Evolutionary conservation across 2,797 vertebrate genomes (phyloP), one percentile per base, ranked within the genome.

Genomic region (Crenichthys baileyi): DNA sequence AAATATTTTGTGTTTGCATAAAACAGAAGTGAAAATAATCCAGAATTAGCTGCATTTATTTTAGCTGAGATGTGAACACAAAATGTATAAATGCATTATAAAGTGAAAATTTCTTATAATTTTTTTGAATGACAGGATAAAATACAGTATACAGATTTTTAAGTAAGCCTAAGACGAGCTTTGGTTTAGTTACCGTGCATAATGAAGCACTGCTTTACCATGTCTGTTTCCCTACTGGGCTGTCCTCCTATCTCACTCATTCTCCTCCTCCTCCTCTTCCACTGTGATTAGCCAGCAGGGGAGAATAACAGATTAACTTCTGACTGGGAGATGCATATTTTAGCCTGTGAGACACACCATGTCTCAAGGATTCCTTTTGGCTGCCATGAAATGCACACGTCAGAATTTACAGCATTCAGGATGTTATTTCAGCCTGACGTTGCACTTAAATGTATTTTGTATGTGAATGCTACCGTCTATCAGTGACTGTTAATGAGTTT

Each of bases 231-330:
- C 77, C 73, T 41, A 72, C 55, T 75, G 16, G n/a, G 29, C 9
- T 60, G 39, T 58, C 51, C 80, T 74, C 48, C 31, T 70, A 24
- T 73, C 44, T 67, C 74, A 61, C 26, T 56, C 65, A 71, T 75
- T 71, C 51, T 18, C 5, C 56, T 24, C 61, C 78, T 75, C 65
- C 44, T 65, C 77, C 70, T 51, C 78, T 84, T 39, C 81, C 73
- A 46, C 74, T 79, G 75, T 87, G 83, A 90, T 90, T 81, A 87
- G 79, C 79, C 82, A 79, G 79, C 83, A 86, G 85, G 76, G 75
- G 16, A 85, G 81, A 88, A 87, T 58, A 84, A 29, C 31, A 89
- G 89, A 94, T 92, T 92, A 89, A 88, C 71, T 86, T 84, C 78
- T 84, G 78, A 88, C 88, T 80, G 75, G 68, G 74, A 85, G 81